Percentiles rank a stretch among this genome's conserved stretches.
Evolutionary conservation across 2,797 vertebrate genomes (phyloP).

Genomic region (Linurgus olivaceus): DNA sequence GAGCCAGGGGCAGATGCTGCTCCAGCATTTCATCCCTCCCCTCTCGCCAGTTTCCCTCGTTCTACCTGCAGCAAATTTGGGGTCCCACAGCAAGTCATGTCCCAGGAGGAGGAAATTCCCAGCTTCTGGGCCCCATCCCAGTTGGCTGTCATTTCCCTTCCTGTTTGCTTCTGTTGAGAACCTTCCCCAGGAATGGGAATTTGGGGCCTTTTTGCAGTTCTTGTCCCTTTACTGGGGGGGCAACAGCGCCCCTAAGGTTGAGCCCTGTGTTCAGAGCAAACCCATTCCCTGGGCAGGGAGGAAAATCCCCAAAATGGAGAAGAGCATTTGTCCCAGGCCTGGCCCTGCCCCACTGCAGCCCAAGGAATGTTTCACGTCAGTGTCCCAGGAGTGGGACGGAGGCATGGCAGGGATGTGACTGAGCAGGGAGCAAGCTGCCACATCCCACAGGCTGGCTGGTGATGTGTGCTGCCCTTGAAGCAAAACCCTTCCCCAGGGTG

Average conservation of each 20-base stretch:
- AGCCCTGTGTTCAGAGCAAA: background rate
- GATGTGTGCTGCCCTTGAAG: accelerated
- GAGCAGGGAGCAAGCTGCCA: background rate
- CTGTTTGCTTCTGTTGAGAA: background rate
- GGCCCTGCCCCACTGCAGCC: background rate
- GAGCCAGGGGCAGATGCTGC: slow-evolving; percentile 13
- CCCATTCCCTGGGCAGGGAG: accelerated
- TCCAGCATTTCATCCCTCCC: background rate
- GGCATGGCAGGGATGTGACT: background rate
- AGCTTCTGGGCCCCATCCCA: background rate
- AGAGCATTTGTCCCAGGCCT: background rate
- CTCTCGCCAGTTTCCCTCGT: background rate
- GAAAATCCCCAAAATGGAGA: background rate
- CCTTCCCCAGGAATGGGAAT: accelerated
- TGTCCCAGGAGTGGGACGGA: accelerated
- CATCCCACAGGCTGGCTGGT: background rate
- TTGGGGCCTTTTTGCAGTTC: background rate
- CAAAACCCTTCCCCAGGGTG: background rate
- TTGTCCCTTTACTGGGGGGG: accelerated
- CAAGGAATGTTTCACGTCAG: background rate
- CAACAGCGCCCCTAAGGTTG: background rate
- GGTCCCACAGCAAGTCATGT: background rate
- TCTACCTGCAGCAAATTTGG: background rate
- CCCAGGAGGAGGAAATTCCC: background rate
- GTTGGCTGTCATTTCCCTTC: background rate